Conservation (phyloP, 2,888 invertebrate species). For the Hypomecis atomaria region DNA sequence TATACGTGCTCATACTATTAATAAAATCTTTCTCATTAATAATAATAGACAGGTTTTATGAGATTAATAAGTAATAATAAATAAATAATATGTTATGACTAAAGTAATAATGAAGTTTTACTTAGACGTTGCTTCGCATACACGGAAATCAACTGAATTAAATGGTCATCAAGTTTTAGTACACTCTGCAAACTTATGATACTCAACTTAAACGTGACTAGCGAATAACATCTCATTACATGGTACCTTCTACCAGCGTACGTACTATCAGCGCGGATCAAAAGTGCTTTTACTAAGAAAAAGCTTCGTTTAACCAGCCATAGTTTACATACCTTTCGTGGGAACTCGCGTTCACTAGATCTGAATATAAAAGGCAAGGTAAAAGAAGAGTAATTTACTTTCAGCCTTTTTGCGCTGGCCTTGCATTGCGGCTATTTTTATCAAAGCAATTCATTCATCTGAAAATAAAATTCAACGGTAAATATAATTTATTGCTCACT, state of each 20-base stretch:
- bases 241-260: slow-evolving; percentile 4
- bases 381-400: slow-evolving; percentile 32
- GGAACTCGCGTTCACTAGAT: slow-evolving; percentile 27
- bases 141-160: slow-evolving; percentile 3
- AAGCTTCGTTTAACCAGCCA: slow-evolving; percentile 27
- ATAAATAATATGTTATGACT: background rate
- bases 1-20: too few species aligned
- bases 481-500: slow-evolving; percentile 4
- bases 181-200: background rate
- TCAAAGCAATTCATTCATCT: slow-evolving; percentile 1
- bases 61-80: background rate
- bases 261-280: slow-evolving; percentile 26
- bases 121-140: background rate
- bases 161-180: background rate
- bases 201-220: slow-evolving; percentile 21
- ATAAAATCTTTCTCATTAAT: too few species aligned
- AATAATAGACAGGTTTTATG: too few species aligned
- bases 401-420: slow-evolving; percentile 17
- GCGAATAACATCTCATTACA: slow-evolving; percentile 26
- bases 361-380: slow-evolving; percentile 33
- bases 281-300: slow-evolving; percentile 31
- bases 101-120: too few species aligned
- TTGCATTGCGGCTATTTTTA: slow-evolving; percentile 16
- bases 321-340: slow-evolving; percentile 28
- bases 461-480: background rate